phyloP scores from a whole-genome alignment of 2,888 invertebrate species.

The Caenorhabditis sp. region DNA sequence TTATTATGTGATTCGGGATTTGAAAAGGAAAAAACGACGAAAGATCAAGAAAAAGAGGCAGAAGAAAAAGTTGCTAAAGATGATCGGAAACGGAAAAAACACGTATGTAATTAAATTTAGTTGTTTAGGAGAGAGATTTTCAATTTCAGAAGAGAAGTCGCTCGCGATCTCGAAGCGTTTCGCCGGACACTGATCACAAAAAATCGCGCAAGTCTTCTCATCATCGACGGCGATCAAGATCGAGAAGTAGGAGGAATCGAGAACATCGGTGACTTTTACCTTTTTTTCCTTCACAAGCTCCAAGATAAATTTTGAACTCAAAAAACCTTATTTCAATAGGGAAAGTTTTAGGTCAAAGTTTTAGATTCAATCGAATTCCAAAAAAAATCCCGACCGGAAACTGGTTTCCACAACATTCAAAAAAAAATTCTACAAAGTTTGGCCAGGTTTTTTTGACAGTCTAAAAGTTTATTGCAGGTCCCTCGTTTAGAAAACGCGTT shows the following conservation, averaged over 20 bases:
- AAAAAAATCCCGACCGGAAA: too few relatives aligned
- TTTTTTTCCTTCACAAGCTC: background rate
- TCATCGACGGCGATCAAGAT: conserved; percentile 17
- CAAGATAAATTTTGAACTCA: background rate
- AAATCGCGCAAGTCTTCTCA: conserved; percentile 11
- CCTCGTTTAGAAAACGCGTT: too few relatives aligned
- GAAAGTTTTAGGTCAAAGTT: too few relatives aligned
- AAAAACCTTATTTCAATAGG: too few relatives aligned
- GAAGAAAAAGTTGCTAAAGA: conserved; percentile 4
- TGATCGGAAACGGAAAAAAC: conserved; percentile 20
- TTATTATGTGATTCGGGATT: conserved; percentile 39
- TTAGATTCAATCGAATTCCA: too few relatives aligned
- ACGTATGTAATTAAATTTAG: conserved; percentile 5
- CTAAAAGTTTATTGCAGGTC: too few relatives aligned
- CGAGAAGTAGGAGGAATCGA: conserved; percentile 14
- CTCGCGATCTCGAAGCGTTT: conserved; percentile 6
- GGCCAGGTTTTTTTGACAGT: too few relatives aligned
- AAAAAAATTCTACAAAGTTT: too few relatives aligned
- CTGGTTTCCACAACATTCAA: too few relatives aligned
- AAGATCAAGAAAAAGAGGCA: conserved; percentile 4
- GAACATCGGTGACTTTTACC: background rate
- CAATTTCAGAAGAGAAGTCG: conserved; percentile 29
- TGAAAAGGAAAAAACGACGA: conserved; percentile 10
- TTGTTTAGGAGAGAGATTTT: background rate
- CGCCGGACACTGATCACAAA: conserved; percentile 13